Evolutionary conservation across 2,888 invertebrate species (phyloP).

Genomic region (Ormyrus rosae): DNA sequence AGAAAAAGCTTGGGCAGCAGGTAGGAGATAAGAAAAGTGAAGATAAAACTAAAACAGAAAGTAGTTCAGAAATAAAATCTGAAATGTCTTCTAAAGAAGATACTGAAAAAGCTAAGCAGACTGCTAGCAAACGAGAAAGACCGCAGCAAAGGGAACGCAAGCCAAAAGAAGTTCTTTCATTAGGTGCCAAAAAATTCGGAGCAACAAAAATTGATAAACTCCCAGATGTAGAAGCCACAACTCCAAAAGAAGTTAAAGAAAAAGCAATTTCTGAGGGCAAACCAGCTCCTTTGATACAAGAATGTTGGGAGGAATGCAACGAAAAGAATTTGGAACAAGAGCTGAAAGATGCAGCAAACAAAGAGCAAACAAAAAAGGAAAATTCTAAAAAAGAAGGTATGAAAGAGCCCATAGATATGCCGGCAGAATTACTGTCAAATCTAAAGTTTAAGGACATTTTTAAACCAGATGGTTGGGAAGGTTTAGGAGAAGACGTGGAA

Average conservation of each 20-base stretch:
- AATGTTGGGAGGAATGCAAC: constrained; percentile 55
- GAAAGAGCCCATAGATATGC: constrained; percentile 55
- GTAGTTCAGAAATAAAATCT: constrained; percentile 14
- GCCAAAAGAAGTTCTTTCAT: constrained; percentile 55
- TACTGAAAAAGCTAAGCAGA: constrained; percentile 29
- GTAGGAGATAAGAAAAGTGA: constrained; percentile 3
- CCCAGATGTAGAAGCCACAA: constrained; percentile 39
- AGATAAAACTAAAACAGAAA: constrained; percentile 13
- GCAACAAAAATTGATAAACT: constrained; percentile 57
- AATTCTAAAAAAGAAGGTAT: background rate
- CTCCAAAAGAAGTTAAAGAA: constrained; percentile 35
- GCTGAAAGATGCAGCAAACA: constrained; percentile 45
- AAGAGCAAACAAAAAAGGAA: constrained; percentile 30
- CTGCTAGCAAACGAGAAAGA: constrained; percentile 23
- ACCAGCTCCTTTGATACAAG: constrained; percentile 52
- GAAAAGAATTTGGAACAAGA: constrained; percentile 56
- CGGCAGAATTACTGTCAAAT: constrained; percentile 70
- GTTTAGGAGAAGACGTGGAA: constrained; percentile 67
- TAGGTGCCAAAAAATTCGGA: constrained; percentile 60
- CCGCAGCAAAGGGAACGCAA: constrained; percentile 56
- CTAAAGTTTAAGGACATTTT: constrained; percentile 71
- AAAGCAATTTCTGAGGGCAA: constrained; percentile 23
- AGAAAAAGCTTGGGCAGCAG: constrained; percentile 4
- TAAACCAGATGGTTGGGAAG: constrained; percentile 75
- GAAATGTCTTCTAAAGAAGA: constrained; percentile 24